A percentile compares a stretch with the other conserved stretches of the same genome.
Evolutionary conservation across 2,797 vertebrate species (phyloP).

Genomic region (Hylomyscus alleni): DNA sequence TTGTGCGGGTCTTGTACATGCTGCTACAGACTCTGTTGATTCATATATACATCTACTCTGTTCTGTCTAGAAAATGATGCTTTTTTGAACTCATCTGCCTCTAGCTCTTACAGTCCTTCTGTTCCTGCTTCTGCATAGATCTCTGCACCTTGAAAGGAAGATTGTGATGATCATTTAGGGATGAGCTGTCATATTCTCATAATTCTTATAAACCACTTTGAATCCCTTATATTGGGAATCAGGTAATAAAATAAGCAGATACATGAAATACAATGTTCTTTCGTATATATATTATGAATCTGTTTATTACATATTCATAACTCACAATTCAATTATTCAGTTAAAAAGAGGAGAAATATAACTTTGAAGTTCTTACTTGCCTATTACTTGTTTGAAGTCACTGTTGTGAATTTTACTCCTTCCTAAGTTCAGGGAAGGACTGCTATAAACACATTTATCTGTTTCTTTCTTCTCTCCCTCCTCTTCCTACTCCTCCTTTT

Average conservation of each 20-base stretch:
- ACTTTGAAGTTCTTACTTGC: neutral
- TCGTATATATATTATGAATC: neutral
- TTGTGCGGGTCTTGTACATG: neutral
- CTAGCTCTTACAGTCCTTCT: too few species aligned
- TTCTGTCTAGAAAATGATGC: neutral
- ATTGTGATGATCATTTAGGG: too few species aligned
- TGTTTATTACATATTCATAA: neutral
- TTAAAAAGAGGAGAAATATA: neutral
- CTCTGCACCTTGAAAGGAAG: neutral
- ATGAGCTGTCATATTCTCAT: neutral
- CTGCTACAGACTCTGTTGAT: neutral
- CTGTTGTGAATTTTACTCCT: neutral
- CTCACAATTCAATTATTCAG: neutral
- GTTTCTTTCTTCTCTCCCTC: neutral
- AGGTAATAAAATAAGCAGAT: conserved; percentile 20
- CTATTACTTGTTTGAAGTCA: neutral
- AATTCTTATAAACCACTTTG: conserved; percentile 26
- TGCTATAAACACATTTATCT: neutral
- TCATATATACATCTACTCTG: neutral
- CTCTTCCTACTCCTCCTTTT: too few species aligned
- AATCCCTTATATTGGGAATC: neutral
- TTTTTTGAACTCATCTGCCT: neutral
- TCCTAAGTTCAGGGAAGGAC: neutral
- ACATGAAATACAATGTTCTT: neutral
- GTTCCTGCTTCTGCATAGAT: neutral